Percentiles rank a stretch among this genome's conserved stretches.
Conservation (phyloP, 2,888 invertebrate genomes). For the Synanthedon formicaeformis region DNA sequence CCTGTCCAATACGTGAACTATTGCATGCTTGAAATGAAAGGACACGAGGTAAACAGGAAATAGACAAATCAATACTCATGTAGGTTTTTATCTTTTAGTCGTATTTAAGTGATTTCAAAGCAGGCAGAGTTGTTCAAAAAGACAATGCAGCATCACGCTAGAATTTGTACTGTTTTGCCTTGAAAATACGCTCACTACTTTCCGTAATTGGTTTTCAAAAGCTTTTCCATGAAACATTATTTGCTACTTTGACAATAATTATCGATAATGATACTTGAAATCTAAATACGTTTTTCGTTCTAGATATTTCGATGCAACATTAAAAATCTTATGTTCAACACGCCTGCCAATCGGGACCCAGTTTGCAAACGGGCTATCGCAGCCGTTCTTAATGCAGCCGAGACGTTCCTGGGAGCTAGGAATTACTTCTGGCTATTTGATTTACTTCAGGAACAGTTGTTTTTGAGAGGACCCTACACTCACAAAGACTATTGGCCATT, state of each 20-base stretch:
- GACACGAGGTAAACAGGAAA: constrained; percentile 30
- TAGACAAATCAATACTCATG: no score
- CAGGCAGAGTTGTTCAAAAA: no score
- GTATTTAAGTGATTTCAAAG: no score
- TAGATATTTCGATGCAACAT: constrained; percentile 56
- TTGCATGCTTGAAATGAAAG: constrained; percentile 46
- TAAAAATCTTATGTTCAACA: constrained; percentile 39
- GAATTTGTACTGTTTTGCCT: no score
- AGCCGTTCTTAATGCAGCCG: constrained; percentile 31
- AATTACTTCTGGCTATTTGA: constrained; percentile 36
- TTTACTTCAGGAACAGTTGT: constrained; percentile 30
- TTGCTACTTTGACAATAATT: no score
- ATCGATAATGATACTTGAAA: no score
- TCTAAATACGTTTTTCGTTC: neutral
- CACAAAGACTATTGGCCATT: constrained; percentile 35
- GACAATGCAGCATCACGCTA: no score
- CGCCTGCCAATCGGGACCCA: constrained; percentile 25
- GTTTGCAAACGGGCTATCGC: constrained; percentile 36
- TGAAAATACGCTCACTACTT: no score
- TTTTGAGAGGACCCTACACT: constrained; percentile 21
- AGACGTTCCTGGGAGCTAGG: constrained; percentile 29
- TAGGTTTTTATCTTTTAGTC: no score
- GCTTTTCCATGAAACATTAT: no score
- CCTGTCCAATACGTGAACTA: constrained; percentile 35
- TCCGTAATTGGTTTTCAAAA: no score